These are phyloP conservation scores for Lophotis ruficrista DNA, from an alignment of 2,113 vertebrate genomes.

Conservation along the genomic window DNA sequence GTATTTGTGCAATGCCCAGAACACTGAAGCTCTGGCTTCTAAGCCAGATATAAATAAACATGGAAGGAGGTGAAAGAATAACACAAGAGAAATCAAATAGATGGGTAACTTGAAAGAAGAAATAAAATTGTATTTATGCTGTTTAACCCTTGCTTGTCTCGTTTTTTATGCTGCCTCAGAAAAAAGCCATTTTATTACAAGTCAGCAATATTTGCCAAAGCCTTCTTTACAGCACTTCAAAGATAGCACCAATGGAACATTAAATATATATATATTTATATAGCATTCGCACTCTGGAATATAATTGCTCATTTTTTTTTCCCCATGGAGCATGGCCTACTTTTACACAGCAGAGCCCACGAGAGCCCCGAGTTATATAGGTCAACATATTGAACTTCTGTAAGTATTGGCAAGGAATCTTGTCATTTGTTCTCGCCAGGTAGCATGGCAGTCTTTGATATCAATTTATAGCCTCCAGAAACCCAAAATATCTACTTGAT, in stretches of 20 bases:
- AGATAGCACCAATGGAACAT: not conserved
- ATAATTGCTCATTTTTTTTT: not conserved
- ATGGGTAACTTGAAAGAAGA: not conserved
- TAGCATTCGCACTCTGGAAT: not conserved
- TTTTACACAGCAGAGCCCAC: not conserved
- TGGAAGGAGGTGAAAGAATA: slow-evolving; percentile 17
- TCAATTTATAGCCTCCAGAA: not conserved
- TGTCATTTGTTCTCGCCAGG: not conserved
- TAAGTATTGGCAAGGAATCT: not conserved
- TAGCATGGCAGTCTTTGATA: not conserved
- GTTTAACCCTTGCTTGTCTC: not conserved
- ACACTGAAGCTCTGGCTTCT: slow-evolving; percentile 16
- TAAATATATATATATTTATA: not conserved
- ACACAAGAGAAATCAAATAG: slow-evolving; percentile 5
- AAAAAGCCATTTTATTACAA: not conserved
- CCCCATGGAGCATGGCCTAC: accelerated
- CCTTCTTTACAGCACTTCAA: not conserved
- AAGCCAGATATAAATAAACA: slow-evolving; percentile 48
- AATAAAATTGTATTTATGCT: not conserved
- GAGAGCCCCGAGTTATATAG: not conserved
- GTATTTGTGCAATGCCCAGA: slow-evolving; percentile 8
- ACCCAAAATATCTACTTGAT: not conserved
- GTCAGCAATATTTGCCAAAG: not conserved
- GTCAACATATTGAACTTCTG: not conserved
- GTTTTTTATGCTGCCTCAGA: not conserved